phyloP scores from a whole-genome alignment of 2,113 vertebrate genomes.

The Lipophrys pholis region DNA sequence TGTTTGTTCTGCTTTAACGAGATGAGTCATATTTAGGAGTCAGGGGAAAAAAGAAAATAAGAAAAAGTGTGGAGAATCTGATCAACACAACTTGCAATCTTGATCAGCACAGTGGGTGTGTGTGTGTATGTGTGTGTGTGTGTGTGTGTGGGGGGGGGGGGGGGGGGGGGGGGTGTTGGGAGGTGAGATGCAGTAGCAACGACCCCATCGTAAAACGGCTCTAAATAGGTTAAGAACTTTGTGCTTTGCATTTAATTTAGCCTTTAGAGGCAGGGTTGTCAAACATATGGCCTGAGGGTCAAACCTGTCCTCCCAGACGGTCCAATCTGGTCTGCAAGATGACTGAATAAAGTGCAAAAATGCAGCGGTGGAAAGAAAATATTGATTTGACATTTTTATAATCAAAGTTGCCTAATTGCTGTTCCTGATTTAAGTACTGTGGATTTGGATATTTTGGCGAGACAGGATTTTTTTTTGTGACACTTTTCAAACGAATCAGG shows the following conservation, averaged over 20 bases:
- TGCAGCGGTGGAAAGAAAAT: too few species aligned
- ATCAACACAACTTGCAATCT: conserved; percentile 1
- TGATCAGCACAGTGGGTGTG: conserved; percentile 9
- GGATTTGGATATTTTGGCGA: too few species aligned
- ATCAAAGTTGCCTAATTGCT: too few species aligned
- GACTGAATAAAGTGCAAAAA: too few species aligned
- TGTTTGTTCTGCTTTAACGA: background rate
- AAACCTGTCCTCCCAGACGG: too few species aligned
- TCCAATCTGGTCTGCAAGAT: background rate
- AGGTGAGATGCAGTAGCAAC: conserved; percentile 21
- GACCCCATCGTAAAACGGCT: conserved; percentile 38
- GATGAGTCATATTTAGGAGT: conserved; percentile 14
- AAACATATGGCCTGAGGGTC: too few species aligned
- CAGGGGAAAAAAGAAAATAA: background rate
- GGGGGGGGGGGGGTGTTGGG: too few species aligned
- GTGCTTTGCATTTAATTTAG: conserved; percentile 16
- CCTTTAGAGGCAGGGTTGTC: conserved; percentile 2
- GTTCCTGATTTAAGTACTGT: too few species aligned
- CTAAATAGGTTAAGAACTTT: conserved; percentile 8
- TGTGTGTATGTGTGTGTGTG: background rate
- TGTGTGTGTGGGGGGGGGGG: too few species aligned
- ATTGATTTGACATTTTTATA: too few species aligned
- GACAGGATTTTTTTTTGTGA: too few species aligned
- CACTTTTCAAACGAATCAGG: too few species aligned
- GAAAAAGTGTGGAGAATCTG: conserved; percentile 31